These are phyloP conservation scores for Mya arenaria DNA, from an alignment of 1,140 invertebrate genomes.

Conservation along the genomic window DNA sequence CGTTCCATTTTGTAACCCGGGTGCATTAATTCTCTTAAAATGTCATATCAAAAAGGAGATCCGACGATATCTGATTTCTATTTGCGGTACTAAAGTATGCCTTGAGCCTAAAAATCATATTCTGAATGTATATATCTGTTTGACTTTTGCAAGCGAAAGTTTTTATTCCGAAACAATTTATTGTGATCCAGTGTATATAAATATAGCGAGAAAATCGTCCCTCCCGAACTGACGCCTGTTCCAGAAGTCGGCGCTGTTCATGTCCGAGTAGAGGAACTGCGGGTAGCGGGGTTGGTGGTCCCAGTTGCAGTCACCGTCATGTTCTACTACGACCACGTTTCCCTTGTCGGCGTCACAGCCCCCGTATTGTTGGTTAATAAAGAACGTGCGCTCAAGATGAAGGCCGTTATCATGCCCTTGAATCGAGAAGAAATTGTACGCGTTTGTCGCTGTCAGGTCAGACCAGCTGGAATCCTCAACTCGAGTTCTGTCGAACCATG, in stretches of 20 bases:
- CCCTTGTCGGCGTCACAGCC: slow-evolving; percentile 2
- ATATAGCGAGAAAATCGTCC: slow-evolving; percentile 25
- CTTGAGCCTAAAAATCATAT: no score
- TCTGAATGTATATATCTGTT: no score
- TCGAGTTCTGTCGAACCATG: slow-evolving; percentile 3
- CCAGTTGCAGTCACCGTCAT: background rate
- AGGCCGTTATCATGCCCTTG: background rate
- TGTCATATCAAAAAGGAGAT: no score
- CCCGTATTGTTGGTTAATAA: background rate
- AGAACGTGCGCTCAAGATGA: background rate
- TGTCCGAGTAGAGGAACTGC: slow-evolving; percentile 31
- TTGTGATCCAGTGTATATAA: background rate
- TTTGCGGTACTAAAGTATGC: no score
- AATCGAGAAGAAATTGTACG: slow-evolving; percentile 12
- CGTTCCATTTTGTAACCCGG: no score
- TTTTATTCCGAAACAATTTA: no score
- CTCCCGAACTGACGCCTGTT: slow-evolving; percentile 14
- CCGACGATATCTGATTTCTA: no score
- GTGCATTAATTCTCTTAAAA: no score
- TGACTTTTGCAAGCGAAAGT: no score
- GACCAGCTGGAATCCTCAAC: slow-evolving; percentile 1
- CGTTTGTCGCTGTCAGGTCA: background rate
- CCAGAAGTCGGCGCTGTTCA: slow-evolving; percentile 16
- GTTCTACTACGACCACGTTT: background rate
- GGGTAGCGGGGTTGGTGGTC: slow-evolving; percentile 22